Base-by-base conservation (phyloP, 2,797 vertebrate species). In the Enteromius mattozi region DNA sequence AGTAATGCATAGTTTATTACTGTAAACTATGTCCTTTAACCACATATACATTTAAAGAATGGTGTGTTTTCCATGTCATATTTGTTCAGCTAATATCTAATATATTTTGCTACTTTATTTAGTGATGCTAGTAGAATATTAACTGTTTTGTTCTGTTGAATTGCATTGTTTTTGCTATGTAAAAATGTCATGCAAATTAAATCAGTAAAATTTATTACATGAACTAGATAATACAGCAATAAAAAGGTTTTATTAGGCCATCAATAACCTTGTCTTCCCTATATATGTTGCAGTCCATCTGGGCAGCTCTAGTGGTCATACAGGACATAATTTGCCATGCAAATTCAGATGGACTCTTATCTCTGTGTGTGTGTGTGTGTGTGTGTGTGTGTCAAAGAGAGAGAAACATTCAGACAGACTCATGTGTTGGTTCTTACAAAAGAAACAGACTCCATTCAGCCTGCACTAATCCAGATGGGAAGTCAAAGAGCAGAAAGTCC, bases 401-500 rank as follows among this genome's bases (percentile, higher is more conserved):
- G 77, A 81, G 85, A 75, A 87, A 87, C 85, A 95, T 96, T 95
- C 94, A 94, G 89, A 94, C 94, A 96, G 94, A 95, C 95, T 95
- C 94, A 83, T 87, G 93, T 93, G 94, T 87, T 93, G 91, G 93
- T 93, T 93, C 93, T 94, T 93, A 95, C 95, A 95, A 96, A 95
- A 95, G 95, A 95, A 95, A 96, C 95, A 95, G 94, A 94, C 86
- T 94, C 94, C 94, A 95, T 96, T 96, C 95, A 96, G 93, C 94
- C 95, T 95, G 94, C 94, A 96, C 95, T 96, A 96, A 96, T 96
- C 95, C 95, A 96, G 95, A 96, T 96, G 94, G 93, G 93, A 96
- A 96, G 95, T 96, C 95, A 96, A 96, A 96, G 94, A 96, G 95
- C 95, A 96, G 94, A 96, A 96, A 96, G 94, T 96, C 95, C 93